Evolutionary conservation across 2,888 invertebrate species (phyloP).

Genomic region (Catocala nupta): DNA sequence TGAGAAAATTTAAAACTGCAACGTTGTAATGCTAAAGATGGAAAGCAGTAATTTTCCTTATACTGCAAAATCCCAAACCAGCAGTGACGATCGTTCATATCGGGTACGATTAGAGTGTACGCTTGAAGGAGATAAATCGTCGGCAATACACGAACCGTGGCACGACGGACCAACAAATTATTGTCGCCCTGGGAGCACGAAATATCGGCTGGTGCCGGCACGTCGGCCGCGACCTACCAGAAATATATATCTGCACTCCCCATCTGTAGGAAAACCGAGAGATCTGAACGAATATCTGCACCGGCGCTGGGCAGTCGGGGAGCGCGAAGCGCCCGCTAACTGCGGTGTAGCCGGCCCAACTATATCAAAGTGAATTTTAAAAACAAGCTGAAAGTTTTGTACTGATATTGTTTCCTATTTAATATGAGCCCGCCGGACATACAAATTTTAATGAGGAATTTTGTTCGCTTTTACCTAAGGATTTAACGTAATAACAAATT

Average conservation of each 20-base stretch:
- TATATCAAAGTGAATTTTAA: constrained; percentile 15
- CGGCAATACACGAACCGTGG: constrained; percentile 71
- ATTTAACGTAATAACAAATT: background rate
- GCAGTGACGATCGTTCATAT: constrained; percentile 66
- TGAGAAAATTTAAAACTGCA: constrained; percentile 16
- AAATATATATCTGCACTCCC: constrained; percentile 68
- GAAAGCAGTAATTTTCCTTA: constrained; percentile 44
- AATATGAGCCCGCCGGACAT: background rate
- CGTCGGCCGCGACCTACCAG: constrained; percentile 68
- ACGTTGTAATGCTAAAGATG: constrained; percentile 21
- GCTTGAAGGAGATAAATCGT: constrained; percentile 76
- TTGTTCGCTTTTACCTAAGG: background rate
- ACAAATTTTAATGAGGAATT: background rate
- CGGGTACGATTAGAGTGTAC: constrained; percentile 69
- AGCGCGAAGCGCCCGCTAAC: constrained; percentile 31
- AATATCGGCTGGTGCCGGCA: constrained; percentile 73
- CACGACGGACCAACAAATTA: constrained; percentile 83
- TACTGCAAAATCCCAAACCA: constrained; percentile 49
- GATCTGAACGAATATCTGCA: constrained; percentile 50
- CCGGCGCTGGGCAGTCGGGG: constrained; percentile 20
- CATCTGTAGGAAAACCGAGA: constrained; percentile 56
- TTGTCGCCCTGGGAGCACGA: constrained; percentile 81
- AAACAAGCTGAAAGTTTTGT: constrained; percentile 2
- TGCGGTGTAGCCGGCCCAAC: constrained; percentile 35
- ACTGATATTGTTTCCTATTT: background rate